Evolutionary conservation across 2,797 vertebrate genomes (phyloP), one percentile per base, ranked within the genome.

Genomic region (Neoniphon sammara): DNA sequence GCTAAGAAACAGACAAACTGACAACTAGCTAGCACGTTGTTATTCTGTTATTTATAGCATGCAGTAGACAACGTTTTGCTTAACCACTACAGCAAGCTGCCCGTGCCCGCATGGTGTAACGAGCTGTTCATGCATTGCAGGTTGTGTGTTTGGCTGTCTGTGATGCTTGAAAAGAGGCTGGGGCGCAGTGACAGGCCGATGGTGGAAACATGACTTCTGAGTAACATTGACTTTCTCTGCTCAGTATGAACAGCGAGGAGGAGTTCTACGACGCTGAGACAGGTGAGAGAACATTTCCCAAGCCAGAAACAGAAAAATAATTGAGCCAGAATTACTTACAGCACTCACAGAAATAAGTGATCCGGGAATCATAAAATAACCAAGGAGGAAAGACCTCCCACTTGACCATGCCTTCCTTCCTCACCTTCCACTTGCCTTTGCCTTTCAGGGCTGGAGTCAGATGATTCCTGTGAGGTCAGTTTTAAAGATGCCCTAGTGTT

Each of bases 261-360:
- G 97, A 98, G 86, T 99, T 98, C 88, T 98, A 96, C 91, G 98
- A 99, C 89, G 98, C 98, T 56, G 96, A 97, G 87, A 96, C 97
- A 88, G 98, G 98, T 98, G 86, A 92, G 94, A 31, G n/a, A 27
- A 12, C 7, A 49, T 53, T 53, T 4, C 9, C 11, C 11, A 0
- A 8, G 6, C 7, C 34, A 1, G 23, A 34, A 5, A 54, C 20
- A 54, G 1, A 52, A 12, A 4, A 12, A 4, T 49, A 21, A 15
- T 5, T 46, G 15, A 4, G 4, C 1, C 14, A 46, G 15, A 17
- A 46, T 46, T 17, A 17, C 15, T 17, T 15, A 46, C 5, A 4
- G 15, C 4, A 17, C 14, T 46, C 44, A 46, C 14, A 17, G 4
- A 46, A 18, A 8, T 50, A 27, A 54, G 21, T 54, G 21, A 54